These are phyloP conservation scores for Emys orbicularis DNA, from an alignment of 2,797 vertebrate species.

Conservation along the genomic window DNA sequence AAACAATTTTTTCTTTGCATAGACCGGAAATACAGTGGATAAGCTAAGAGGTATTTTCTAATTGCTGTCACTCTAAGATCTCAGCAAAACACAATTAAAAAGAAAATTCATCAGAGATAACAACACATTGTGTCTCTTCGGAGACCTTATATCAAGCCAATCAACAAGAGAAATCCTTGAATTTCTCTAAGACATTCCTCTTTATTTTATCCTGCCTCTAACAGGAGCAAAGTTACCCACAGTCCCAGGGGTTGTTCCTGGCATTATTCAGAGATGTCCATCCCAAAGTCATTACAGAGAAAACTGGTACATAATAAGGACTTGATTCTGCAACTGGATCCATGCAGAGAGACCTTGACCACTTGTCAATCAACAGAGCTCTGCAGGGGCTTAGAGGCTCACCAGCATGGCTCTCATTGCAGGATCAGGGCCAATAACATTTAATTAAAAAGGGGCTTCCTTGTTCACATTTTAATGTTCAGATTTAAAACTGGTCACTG, in stretches of 20 bases:
- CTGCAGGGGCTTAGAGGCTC: too few relatives aligned
- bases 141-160: neutral
- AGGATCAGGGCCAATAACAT: neutral
- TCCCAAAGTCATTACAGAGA: neutral
- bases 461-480: neutral
- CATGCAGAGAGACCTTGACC: neutral
- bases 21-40: neutral
- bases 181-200: too few relatives aligned
- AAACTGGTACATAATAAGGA: neutral
- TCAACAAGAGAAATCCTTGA: neutral
- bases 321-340: neutral
- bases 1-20: neutral
- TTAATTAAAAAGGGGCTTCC: neutral
- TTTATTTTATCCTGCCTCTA: neutral
- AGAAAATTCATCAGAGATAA: neutral
- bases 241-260: neutral
- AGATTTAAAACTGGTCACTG: neutral
- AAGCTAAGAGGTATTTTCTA: neutral
- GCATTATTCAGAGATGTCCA: neutral
- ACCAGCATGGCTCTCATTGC: neutral
- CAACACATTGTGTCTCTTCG: neutral
- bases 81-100: neutral
- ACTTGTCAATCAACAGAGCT: too few relatives aligned
- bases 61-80: neutral
- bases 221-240: fast-evolving